phyloP scores from a whole-genome alignment of 2,797 vertebrate genomes.

The Darevskia nairensis region DNA sequence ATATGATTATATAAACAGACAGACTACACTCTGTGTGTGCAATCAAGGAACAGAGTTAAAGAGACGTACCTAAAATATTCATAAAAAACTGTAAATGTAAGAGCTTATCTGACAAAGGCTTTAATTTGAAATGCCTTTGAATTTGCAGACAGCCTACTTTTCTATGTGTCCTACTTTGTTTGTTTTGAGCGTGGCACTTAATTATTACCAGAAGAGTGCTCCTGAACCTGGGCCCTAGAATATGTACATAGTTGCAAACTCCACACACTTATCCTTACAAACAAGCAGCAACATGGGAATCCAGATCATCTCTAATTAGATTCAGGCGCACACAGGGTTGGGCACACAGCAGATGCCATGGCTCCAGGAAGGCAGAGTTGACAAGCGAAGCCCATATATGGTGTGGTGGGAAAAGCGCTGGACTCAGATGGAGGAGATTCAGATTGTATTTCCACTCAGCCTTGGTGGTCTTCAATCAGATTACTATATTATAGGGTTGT shows the following conservation, averaged over 20 bases:
- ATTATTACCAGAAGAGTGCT: conserved; percentile 46
- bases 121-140: conserved; percentile 37
- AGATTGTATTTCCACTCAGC: neutral
- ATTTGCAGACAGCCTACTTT: conserved; percentile 31
- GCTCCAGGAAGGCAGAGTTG: conserved; percentile 42
- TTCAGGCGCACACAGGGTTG: conserved; percentile 61
- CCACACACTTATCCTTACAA: conserved; percentile 57
- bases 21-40: neutral
- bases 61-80: conserved; percentile 30
- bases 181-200: conserved; percentile 32
- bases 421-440: no score
- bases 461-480: neutral
- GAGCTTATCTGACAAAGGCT: conserved; percentile 41
- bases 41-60: neutral
- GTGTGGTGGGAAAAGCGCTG: neutral
- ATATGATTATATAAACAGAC: conserved; percentile 25
- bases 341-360: conserved; percentile 43
- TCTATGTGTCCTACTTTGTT: conserved; percentile 18
- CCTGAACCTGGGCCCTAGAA: conserved; percentile 47
- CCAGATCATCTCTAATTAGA: conserved; percentile 67
- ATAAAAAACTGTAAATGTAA: conserved; percentile 26
- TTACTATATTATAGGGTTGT: neutral
- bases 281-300: conserved; percentile 61
- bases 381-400: conserved; percentile 42
- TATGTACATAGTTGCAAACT: conserved; percentile 40